Evolutionary conservation across 1,140 invertebrate genomes (phyloP).

Genomic region (Anadara kagoshimensis): DNA sequence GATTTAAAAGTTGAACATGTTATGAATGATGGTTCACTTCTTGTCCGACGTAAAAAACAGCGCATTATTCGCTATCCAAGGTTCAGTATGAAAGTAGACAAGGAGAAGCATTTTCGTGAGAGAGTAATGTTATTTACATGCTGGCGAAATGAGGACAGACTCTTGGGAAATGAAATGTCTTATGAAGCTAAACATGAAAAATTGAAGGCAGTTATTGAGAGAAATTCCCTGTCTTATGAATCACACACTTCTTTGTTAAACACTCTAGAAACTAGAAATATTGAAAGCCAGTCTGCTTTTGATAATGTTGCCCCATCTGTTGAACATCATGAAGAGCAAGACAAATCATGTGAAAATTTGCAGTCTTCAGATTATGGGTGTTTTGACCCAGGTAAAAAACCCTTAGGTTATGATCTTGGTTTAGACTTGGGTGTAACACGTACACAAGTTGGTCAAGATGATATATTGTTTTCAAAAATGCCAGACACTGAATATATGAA

Average conservation of each 20-base stretch:
- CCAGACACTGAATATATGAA: not conserved
- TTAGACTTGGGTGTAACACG: slow-evolving; percentile 3
- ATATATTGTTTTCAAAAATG: not conserved
- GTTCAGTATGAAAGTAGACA: too few species aligned
- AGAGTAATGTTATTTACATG: too few species aligned
- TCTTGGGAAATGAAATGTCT: too few species aligned
- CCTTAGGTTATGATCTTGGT: slow-evolving; percentile 7
- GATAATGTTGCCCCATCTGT: not conserved
- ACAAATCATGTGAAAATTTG: not conserved
- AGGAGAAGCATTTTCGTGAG: too few species aligned
- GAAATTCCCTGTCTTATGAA: not conserved
- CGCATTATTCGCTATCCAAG: too few species aligned
- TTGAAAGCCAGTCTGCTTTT: not conserved
- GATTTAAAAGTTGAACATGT: too few species aligned
- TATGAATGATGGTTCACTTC: too few species aligned
- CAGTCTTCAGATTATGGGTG: slow-evolving; percentile 3
- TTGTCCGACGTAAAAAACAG: too few species aligned
- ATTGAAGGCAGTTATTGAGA: too few species aligned
- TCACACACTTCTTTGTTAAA: not conserved
- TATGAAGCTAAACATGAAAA: too few species aligned
- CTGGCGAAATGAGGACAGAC: too few species aligned
- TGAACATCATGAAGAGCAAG: not conserved
- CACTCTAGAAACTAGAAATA: not conserved
- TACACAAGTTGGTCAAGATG: slow-evolving; percentile 5
- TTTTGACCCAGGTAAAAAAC: slow-evolving; percentile 7